Evolutionary conservation across 2,797 vertebrate genomes (phyloP), one percentile per base, ranked within the genome.

Genomic region (Acestrorhynchus altus): DNA sequence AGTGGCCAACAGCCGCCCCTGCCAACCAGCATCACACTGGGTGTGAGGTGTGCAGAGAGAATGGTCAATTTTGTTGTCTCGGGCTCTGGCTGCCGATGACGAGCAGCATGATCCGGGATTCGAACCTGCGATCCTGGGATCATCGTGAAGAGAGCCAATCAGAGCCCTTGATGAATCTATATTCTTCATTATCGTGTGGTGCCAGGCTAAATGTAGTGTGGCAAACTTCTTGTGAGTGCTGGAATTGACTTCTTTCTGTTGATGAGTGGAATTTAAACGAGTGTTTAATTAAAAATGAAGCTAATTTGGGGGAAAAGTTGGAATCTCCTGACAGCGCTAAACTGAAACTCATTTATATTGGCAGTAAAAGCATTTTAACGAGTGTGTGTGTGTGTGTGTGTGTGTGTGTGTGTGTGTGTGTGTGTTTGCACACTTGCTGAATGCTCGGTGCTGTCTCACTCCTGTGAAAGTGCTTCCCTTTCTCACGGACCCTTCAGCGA

Each of bases 401-500:
- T 63, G 31, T 76, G 35, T 68, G 11, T 80, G 52, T 71, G 78
- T 35, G 66, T 15, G 1, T 39, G 26, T 71, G 59, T 59, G 49
- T 71, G 67, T 40, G 49, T 71, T 40, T 75, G 57, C 8, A 4
- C 39, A 24, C 66, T 68, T 46, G 22, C 35, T 28, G 52, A 24
- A 44, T 7, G n/a, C 35, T 40, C 31, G 26, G 11, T 40, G 35
- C 35, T 60, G 26, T 51, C 56, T 72, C 28, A 35, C 51, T 60
- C n/a, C 40, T 51, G 31, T 73, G 51, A 64, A 60, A 52, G 31
- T 75, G 56, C 56, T 61, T 77, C 49, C 24, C 24, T 69, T 76
- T 80, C 65, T 60, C 40, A 81, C 28, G 49, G 10, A 15, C 70
- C 66, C 44, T 81, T 65, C 39, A 72, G 79, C 67, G 49, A 72